Evolutionary conservation across 1,140 invertebrate species (phyloP), one percentile per base, ranked within the genome.

Genomic region (Drosophila sproati): DNA sequence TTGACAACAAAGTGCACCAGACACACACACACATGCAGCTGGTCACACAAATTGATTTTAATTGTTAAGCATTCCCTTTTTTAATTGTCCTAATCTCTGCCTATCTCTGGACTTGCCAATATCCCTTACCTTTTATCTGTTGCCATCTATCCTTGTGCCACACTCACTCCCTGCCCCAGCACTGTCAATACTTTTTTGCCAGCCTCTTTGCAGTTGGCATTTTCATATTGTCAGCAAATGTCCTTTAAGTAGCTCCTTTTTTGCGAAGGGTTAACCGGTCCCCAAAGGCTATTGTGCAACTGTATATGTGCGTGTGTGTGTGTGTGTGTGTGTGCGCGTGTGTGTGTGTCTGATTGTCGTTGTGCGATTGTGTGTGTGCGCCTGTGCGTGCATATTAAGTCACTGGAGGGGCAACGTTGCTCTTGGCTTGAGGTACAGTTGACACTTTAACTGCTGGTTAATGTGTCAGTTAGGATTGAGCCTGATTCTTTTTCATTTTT

Each of bases 21-120:
- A 10, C 68, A 70, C 62, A 32, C 51, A 48, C 59, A 57, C 34
- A 71, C 55, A 62, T 47, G 55, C 34, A 12, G 10, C 3, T 20
- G 43, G 52, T 68, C 72, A 70, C 82, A 89, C 85, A 87, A 87
- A 87, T 89, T 87, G 83, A 87, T 87, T 87, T 88, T 89, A 88
- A 88, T 87, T 87, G 85, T 89, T 87, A 89, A 75, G 85, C 83
- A 87, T 87, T 89, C 67, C 85, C 85, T 83, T 87, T 87, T 87
- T 85, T 87, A 87, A 87, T 87, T 88, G 82, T 86, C 82, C 82
- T 86, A 86, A 86, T 86, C 83, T 88, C 70, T 79, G 72, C 76
- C 60, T 73, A 86, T 73, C 83, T 78, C 68, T 54, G 77, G 61
- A 60, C 82, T 62, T 57, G 73, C 82, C 82, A 86, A 86, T 86